phyloP scores from a whole-genome alignment of 1,140 invertebrate genomes.

The Cydia pomonella region DNA sequence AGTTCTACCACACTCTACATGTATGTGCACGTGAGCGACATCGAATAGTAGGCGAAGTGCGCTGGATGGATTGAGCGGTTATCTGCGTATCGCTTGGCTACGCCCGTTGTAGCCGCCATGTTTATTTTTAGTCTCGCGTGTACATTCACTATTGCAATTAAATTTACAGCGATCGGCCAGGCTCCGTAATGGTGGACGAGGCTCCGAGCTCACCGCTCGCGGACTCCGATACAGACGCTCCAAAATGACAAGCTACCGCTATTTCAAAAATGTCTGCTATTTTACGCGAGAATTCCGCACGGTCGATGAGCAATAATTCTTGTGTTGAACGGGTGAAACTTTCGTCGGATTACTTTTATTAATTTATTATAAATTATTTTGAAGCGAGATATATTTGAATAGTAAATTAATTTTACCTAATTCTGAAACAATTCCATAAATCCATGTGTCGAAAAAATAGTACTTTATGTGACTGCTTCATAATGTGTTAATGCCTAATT shows the following conservation, averaged over 20 bases:
- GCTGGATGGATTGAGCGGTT: conserved; percentile 54
- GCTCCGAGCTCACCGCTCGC: conserved; percentile 54
- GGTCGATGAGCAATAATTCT: conserved; percentile 64
- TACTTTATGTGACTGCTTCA: too few species aligned
- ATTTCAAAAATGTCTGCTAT: conserved; percentile 74
- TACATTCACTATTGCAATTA: conserved; percentile 73
- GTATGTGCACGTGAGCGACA: conserved; percentile 48
- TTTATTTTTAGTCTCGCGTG: conserved; percentile 75
- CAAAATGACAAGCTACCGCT: conserved; percentile 70
- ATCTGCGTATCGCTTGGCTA: conserved; percentile 70
- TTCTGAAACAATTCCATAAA: too few species aligned
- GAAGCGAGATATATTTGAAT: not conserved
- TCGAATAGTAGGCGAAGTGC: conserved; percentile 53
- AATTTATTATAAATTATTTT: conserved; percentile 12
- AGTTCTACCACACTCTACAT: too few species aligned
- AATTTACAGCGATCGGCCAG: conserved; percentile 70
- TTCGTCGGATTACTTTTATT: conserved; percentile 55
- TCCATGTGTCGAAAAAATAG: too few species aligned
- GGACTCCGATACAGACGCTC: conserved; percentile 60
- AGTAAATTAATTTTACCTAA: not conserved
- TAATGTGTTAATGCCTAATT: too few species aligned
- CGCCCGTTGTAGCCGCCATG: conserved; percentile 64
- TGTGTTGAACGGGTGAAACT: conserved; percentile 51
- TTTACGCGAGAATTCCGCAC: conserved; percentile 62
- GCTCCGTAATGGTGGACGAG: not conserved